Evolutionary conservation across 2,888 invertebrate species (phyloP), one percentile per base, ranked within the genome.

Genomic region (Blera fallax): DNA sequence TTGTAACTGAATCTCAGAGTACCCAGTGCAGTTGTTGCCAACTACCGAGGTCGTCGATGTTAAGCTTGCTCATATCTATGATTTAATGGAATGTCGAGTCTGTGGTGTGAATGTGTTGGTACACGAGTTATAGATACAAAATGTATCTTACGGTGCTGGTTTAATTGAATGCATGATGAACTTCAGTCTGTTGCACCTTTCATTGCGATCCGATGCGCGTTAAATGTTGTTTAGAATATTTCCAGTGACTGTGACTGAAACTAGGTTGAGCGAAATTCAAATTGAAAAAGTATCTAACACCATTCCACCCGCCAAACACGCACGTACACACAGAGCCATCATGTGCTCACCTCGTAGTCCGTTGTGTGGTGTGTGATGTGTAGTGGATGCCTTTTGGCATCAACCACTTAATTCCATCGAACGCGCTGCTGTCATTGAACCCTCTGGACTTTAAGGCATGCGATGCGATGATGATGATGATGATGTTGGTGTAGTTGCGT

Each of bases 371-470:
- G 29, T 32, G 40, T 56, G 45, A 27, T 11, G 45, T 32, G 14
- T n/a, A 21, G 64, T 54, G 65, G 65, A 29, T 77, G 78, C 60
- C 78, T 72, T 72, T 79, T 79, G 72, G 64, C 79, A 79, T 72
- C 64, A 65, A 64, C 72, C 64, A 79, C 72, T 72, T 65, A 64
- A 79, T 72, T 72, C 79, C 64, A 79, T 21, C 48, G 64, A 56
- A 40, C 48, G 18, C 56, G 65, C 54, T 56, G 73, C 73, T 85
- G 85, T 85, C 85, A 80, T 72, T 85, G 85, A 85, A 85, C 85
- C 56, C 76, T 76, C 72, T 70, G 76, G 76, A 69, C 76, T 84
- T 54, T 50, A 79, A 79, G 79, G 74, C 79, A 76, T 84, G 73
- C 62, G 24, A 73, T 78, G 72, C 29, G 29, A n/a, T 11, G 67